These are phyloP conservation scores for Xenopus borealis DNA, from an alignment of 2,113 vertebrate species.

Conservation along the genomic window DNA sequence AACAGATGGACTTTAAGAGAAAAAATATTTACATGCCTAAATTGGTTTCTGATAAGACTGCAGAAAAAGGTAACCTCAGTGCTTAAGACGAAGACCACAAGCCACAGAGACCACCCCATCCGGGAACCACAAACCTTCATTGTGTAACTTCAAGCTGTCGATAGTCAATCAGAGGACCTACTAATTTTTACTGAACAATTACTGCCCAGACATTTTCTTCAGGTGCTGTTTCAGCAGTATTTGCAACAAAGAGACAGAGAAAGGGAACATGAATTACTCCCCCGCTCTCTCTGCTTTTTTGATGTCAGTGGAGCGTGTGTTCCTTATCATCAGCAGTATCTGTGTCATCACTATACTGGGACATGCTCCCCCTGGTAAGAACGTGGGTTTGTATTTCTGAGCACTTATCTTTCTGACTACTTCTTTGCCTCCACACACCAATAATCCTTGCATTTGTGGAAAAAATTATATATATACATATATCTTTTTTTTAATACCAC, in stretches of 20 bases:
- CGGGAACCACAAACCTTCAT: constrained; percentile 8
- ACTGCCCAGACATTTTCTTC: neutral
- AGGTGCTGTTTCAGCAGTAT: constrained; percentile 6
- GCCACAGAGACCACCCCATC: constrained; percentile 31
- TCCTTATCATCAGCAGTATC: constrained; percentile 33
- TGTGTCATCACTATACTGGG: constrained; percentile 26
- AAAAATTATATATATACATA: no score
- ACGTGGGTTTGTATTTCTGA: neutral
- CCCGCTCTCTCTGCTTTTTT: constrained; percentile 13
- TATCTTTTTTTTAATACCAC: no score
- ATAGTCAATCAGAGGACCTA: neutral
- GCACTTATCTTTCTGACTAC: constrained; percentile 17
- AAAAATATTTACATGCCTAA: neutral
- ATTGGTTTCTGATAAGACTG: neutral
- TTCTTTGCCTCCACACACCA: neutral
- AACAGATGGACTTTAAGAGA: no score
- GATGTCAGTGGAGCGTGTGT: constrained; percentile 29
- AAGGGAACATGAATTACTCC: constrained; percentile 16
- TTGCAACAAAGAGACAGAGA: neutral
- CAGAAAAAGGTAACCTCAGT: constrained; percentile 4
- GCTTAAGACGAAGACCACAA: constrained; percentile 24
- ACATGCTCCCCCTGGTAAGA: constrained; percentile 15
- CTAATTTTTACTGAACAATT: neutral
- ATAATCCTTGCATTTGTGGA: no score
- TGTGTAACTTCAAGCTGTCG: neutral